Conservation (phyloP, 2,797 vertebrate species). For the Gouania willdenowi region DNA sequence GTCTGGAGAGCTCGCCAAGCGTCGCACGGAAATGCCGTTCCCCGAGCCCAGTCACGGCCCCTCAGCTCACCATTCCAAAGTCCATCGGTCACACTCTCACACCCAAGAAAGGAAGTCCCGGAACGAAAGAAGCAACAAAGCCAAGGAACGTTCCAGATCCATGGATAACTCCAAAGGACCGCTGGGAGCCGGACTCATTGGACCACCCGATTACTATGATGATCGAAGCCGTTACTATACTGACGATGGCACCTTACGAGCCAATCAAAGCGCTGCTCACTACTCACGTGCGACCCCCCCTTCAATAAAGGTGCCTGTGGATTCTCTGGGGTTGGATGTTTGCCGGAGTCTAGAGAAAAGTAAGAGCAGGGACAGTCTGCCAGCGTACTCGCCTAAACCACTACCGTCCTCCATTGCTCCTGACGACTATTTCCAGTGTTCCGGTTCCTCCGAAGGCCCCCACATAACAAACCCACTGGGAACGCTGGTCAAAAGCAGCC, state of each 20-base stretch:
- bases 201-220: constrained; percentile 86
- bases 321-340: constrained; percentile 74
- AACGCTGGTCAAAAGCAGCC: constrained; percentile 85
- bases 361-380: constrained; percentile 83
- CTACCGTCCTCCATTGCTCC: constrained; percentile 36
- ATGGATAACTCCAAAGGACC: constrained; percentile 98
- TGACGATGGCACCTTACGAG: constrained; percentile 88
- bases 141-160: constrained; percentile 95
- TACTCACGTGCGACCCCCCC: constrained; percentile 83
- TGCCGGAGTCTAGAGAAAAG: constrained; percentile 82
- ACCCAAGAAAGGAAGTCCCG: constrained; percentile 95
- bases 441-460: constrained; percentile 85
- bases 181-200: constrained; percentile 80
- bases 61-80: constrained; percentile 87
- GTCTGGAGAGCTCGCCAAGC: constrained; percentile 93
- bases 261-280: constrained; percentile 76
- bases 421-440: constrained; percentile 94
- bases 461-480: constrained; percentile 84
- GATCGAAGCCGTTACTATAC: constrained; percentile 89
- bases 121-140: constrained; percentile 90
- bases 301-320: constrained; percentile 78
- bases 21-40: constrained; percentile 97
- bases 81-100: constrained; percentile 97
- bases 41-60: constrained; percentile 94
- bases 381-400: constrained; percentile 84